Base-by-base conservation (phyloP, 2,888 invertebrate species). In the Cistogaster globosa region DNA sequence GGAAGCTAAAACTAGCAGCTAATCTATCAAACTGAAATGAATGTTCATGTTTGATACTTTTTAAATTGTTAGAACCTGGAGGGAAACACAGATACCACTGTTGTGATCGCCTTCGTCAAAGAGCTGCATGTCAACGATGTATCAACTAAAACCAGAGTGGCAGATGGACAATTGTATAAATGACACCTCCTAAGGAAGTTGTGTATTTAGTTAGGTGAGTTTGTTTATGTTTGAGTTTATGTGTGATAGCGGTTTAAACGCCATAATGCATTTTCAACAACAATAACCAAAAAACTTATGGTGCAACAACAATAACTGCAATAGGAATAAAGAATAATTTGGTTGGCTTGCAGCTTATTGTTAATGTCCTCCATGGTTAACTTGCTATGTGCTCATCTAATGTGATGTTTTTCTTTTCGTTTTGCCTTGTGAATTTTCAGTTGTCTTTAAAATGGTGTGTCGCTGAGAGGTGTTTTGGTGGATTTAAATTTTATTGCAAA, bases 151-250 rank as follows among this genome's bases (percentile, higher is more conserved):
- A 67, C 69, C 58, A 68, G 81, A 83, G 78, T 87, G 83, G 85
- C 86, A 87, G 86, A 81, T 85, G 86, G 81, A 87, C 86, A 87
- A 87, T 87, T 85, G 85, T 78, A 83, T 85, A 85, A 87, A 83
- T 87, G 85, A 85, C 83, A 83, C 85, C 83, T 85, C 83, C 76
- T 83, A 83, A 87, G 86, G 81, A 85, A 62, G 71, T 60, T 74
- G 58, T 57, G 22, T 22, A 53, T 60, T 45, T 60, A 51, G 16
- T 22, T 69, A 38, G 53, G 4, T 53, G 14, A 4, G 22, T 22
- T 36, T 48, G 42, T 26, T 6, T 26, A 12, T 18, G 55, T 36
- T 22, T 18, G 9, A 12, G 51, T 51, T 58, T 72, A n/a, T 20
- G 32, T 6, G 55, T 38, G 8, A 12, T 65, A 38, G 20, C 51